Percentiles rank a stretch among this genome's conserved stretches.
Evolutionary conservation across 2,797 vertebrate species (phyloP).

Genomic region (Dallia pectoralis): DNA sequence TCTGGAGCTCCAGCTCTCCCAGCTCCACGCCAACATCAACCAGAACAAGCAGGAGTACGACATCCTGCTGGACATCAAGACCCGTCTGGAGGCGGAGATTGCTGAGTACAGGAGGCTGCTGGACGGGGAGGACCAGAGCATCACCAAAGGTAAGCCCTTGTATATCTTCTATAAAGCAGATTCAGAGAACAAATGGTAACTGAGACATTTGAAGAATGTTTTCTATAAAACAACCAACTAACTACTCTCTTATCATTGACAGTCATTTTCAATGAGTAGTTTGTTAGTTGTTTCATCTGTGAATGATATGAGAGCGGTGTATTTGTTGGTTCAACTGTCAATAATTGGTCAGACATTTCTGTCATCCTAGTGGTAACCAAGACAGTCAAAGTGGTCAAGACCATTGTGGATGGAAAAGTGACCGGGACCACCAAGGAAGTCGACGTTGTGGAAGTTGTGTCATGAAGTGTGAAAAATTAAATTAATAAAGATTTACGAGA

Average conservation of each 20-base stretch:
- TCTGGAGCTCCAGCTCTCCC: constrained; percentile 81
- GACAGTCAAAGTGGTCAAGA: constrained; percentile 68
- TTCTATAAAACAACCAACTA: no score
- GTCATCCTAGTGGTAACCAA: constrained; percentile 62
- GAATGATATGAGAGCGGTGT: no score
- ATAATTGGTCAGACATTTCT: not conserved
- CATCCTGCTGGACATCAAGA: constrained; percentile 86
- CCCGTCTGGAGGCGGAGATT: constrained; percentile 89
- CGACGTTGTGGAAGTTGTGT: constrained; percentile 53
- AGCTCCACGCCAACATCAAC: constrained; percentile 77
- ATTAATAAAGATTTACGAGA: constrained; percentile 56
- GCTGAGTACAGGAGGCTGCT: constrained; percentile 87
- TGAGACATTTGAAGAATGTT: no score
- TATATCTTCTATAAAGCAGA: not conserved
- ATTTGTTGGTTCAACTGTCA: no score
- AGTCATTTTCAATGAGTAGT: no score
- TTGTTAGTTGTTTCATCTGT: no score
- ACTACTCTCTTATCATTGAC: no score
- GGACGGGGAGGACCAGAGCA: constrained; percentile 77
- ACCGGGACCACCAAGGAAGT: constrained; percentile 57
- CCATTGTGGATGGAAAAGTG: constrained; percentile 61
- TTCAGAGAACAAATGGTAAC: not conserved
- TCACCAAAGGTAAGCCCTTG: constrained; percentile 10
- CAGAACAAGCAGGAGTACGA: constrained; percentile 82
- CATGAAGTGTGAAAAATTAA: constrained; percentile 16